These are phyloP conservation scores for Arnoldichthys spilopterus DNA, from an alignment of 2,797 vertebrate species.

Conservation along the genomic window DNA sequence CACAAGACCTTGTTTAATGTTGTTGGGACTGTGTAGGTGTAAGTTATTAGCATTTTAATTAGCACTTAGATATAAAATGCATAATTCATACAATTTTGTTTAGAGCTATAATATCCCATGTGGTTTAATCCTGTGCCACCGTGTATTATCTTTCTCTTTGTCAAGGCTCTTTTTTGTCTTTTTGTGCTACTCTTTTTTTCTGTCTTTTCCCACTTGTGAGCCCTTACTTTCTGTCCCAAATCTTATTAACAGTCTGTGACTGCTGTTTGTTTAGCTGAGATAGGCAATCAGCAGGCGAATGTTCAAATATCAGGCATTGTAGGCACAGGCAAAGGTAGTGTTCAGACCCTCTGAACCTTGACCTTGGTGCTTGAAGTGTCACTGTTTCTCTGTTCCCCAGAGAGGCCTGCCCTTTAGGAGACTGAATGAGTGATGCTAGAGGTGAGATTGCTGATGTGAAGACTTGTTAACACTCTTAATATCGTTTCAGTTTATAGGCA, in stretches of 20 bases:
- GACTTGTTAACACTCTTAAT: slow-evolving; percentile 53
- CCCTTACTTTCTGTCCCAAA: slow-evolving; percentile 11
- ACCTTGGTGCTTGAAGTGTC: slow-evolving; percentile 32
- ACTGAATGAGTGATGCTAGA: slow-evolving; percentile 24
- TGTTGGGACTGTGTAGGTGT: slow-evolving; percentile 25
- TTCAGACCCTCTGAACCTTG: slow-evolving; percentile 52
- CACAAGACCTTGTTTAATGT: slow-evolving; percentile 28
- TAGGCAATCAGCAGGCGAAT: slow-evolving; percentile 49
- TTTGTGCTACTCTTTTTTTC: neutral
- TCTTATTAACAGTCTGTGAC: slow-evolving; percentile 15
- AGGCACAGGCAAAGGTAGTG: slow-evolving; percentile 33
- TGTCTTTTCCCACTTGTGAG: neutral
- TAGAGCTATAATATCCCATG: slow-evolving; percentile 11
- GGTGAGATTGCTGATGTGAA: slow-evolving; percentile 45
- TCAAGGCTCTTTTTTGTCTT: neutral
- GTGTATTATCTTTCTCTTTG: neutral
- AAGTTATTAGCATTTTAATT: slow-evolving; percentile 32
- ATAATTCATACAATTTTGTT: slow-evolving; percentile 36
- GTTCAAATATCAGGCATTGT: slow-evolving; percentile 32
- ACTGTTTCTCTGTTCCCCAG: slow-evolving; percentile 26
- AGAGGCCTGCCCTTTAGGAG: slow-evolving; percentile 21
- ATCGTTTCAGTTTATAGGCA: slow-evolving; percentile 46
- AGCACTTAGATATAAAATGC: slow-evolving; percentile 19
- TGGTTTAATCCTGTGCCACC: neutral
- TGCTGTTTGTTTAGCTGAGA: slow-evolving; percentile 52